A percentile compares a stretch with the other conserved stretches of the same genome.
Evolutionary conservation across 2,888 invertebrate species (phyloP).

Genomic region (Priocnemis perturbator): DNA sequence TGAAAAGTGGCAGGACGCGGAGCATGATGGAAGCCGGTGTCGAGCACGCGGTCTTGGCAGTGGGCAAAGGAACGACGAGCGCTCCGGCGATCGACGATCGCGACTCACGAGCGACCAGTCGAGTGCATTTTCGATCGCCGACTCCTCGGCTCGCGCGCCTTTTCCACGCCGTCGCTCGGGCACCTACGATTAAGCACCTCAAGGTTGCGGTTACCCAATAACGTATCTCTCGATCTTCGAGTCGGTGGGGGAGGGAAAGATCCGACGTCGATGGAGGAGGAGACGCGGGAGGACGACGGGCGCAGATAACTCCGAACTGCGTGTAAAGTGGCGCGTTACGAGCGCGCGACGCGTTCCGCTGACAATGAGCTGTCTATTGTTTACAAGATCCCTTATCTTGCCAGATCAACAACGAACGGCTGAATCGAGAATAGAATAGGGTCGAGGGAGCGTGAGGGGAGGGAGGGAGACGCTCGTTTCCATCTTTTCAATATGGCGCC

Average conservation of each 20-base stretch:
- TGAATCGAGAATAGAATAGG: too few species aligned
- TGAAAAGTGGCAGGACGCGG: not conserved
- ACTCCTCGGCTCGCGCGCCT: not conserved
- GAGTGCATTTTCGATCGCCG: slow-evolving; percentile 1
- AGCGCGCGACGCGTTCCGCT: slow-evolving; percentile 4
- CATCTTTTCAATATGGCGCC: too few species aligned
- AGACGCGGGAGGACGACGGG: not conserved
- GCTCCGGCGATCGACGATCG: too few species aligned
- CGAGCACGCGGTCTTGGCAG: too few species aligned
- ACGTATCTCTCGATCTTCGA: slow-evolving; percentile 41
- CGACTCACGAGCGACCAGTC: not conserved
- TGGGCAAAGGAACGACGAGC: too few species aligned
- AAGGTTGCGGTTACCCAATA: slow-evolving; percentile 66
- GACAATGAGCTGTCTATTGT: not conserved
- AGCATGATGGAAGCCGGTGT: not conserved
- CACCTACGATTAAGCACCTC: slow-evolving; percentile 52
- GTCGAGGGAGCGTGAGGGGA: too few species aligned
- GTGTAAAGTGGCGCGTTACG: not conserved
- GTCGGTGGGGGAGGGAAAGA: not conserved
- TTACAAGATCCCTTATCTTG: slow-evolving; percentile 5
- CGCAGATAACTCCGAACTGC: slow-evolving; percentile 6
- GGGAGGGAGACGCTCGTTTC: too few species aligned
- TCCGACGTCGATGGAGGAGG: not conserved
- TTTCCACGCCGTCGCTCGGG: slow-evolving; percentile 1
- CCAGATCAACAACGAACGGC: too few species aligned